Evolutionary conservation across 2,113 vertebrate species (phyloP), one percentile per base, ranked within the genome.

Genomic region (Narcine bancroftii): DNA sequence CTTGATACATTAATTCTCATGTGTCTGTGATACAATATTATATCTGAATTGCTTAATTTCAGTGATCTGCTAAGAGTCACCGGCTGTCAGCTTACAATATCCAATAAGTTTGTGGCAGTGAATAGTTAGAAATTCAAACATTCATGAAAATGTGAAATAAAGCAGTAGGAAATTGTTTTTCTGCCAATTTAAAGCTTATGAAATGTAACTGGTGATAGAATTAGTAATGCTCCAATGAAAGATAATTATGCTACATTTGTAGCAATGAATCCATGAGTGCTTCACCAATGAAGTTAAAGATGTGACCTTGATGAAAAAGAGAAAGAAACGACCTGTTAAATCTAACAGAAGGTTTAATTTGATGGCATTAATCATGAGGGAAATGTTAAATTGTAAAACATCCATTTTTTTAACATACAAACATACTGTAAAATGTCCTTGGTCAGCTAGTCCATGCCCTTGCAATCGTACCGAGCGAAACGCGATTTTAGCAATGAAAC

Each of bases 301-400:
- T 36, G 45, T 53, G 33, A 89, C 33, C 85, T 39, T 17, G 26
- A 87, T 69, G 56, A 39, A 91, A 45, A 91, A 91, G 65, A 33
- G 42, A 91, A 47, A 33, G 42, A 91, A 91, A 91, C 39, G 39
- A 47, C 89, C 89, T 42, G 47, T 71, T 69, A 71, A 91, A 69
- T 71, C 60, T 71, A 69, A 91, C 45, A 33, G 89, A 47, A 21
- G 42, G 24, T 24, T 69, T 47, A 66, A 71, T 17, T 47, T 45
- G 39, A 91, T 45, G 29, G 21, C 42, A 47, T 53, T 50, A 83
- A 53, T 53, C 79, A 53, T 83, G 33, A 83, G 79, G 45, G 45
- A 47, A 83, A 83, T 53, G 24, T 39, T 87, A 53, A 87, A 87
- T 53, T 63, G 81, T 6, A 2, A 60, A 60, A 87, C 72, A 17